Conservation (phyloP, 2,797 vertebrate species). For the Halcyon smyrnensis region DNA sequence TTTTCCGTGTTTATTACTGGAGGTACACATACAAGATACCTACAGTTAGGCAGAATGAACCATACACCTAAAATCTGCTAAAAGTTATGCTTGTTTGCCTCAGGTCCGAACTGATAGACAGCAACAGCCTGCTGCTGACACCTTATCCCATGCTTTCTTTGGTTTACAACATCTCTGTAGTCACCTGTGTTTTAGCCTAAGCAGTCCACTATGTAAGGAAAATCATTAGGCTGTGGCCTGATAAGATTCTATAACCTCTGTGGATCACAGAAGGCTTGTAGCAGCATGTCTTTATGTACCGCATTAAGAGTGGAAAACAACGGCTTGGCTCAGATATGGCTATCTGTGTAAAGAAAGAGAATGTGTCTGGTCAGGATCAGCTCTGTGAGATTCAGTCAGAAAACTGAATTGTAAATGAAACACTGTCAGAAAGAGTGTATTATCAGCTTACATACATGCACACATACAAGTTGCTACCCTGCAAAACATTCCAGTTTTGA, state of each 20-base stretch:
- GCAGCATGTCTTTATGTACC: background rate
- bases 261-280: background rate
- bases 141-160: background rate
- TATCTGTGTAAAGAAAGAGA: background rate
- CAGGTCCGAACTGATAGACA: accelerated
- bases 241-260: background rate
- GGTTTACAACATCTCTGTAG: background rate
- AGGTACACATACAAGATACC: background rate
- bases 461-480: background rate
- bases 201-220: background rate
- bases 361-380: background rate
- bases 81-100: background rate
- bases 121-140: background rate
- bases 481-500: background rate
- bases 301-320: background rate
- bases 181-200: background rate
- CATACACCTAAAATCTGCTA: background rate
- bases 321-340: background rate
- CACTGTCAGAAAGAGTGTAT: background rate
- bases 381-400: background rate
- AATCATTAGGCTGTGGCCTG: background rate
- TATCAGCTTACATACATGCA: background rate
- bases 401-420: background rate
- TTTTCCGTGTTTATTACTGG: background rate
- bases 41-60: background rate